A percentile compares a stretch with the other conserved stretches of the same genome.
These are phyloP conservation scores for Baronia brevicornis DNA, from an alignment of 2,888 invertebrate genomes.

Conservation along the genomic window DNA sequence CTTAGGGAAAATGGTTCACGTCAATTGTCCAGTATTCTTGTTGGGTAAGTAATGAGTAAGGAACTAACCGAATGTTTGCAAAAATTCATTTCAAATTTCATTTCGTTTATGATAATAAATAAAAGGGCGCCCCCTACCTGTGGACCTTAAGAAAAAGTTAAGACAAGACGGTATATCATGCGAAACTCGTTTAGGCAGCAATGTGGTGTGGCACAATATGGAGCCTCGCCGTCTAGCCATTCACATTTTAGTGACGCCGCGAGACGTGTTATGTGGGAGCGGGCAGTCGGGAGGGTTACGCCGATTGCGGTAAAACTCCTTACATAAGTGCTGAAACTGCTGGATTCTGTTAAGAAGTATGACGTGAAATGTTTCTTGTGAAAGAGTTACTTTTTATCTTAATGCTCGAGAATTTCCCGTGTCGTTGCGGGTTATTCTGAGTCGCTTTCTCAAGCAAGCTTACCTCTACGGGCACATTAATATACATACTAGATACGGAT, in stretches of 20 bases:
- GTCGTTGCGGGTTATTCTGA: not conserved
- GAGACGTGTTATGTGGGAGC: constrained; percentile 27
- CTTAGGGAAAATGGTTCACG: too few relatives aligned
- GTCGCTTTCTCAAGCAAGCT: not conserved
- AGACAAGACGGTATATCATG: constrained; percentile 22
- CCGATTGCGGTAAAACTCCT: constrained; percentile 10
- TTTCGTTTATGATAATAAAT: too few relatives aligned
- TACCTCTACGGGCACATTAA: constrained; percentile 20
- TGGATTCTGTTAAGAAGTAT: constrained; percentile 3
- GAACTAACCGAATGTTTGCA: too few relatives aligned
- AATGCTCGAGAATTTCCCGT: not conserved
- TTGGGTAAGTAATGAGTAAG: too few relatives aligned
- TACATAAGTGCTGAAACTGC: constrained; percentile 2
- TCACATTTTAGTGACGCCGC: constrained; percentile 31
- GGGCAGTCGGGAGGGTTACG: constrained; percentile 15
- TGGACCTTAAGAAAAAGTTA: constrained; percentile 27
- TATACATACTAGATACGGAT: constrained; percentile 27
- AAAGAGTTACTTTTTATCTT: constrained; percentile 2
- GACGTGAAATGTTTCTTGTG: not conserved
- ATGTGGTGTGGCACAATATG: constrained; percentile 39
- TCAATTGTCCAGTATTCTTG: too few relatives aligned
- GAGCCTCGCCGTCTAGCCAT: constrained; percentile 60
- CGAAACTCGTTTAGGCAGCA: constrained; percentile 39
- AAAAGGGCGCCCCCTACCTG: constrained; percentile 20
- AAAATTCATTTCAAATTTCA: too few relatives aligned